Evolutionary conservation across 2,888 invertebrate species (phyloP), one percentile per base, ranked within the genome.

Genomic region (Lasioglossum figueresi): DNA sequence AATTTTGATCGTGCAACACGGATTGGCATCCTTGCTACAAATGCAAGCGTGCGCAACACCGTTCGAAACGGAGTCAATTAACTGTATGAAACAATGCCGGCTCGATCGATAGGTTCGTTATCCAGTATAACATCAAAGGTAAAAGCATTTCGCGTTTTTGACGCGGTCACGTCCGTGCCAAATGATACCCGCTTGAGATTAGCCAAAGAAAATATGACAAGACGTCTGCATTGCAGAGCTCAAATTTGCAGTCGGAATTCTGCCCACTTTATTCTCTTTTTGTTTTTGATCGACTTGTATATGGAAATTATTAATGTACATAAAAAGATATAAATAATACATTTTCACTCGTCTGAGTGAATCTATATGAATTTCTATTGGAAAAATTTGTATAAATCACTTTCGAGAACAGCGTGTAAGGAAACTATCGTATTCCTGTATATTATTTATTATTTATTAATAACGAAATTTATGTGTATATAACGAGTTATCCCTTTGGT

Each of bases 121-220:
- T 8, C 14, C 19, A 31, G 6, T 43, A 68, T 45, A 48, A 37
- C 45, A 59, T 73, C 6, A 8, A 79, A n/a, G n/a, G 70, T 45
- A 34, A 77, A 70, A 45, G 81, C 70, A 71, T 40, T 40, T 68
- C 12, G 27, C 37, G 45, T 76, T 68, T 63, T 74, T 56, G 43
- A 83, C 40, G 73, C 56, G 84, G 85, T 88, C 80, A 85, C 77
- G 83, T 88, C 89, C 87, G 92, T 92, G 93, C 92, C 93, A 93
- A 93, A 92, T 86, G 86, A 90, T 84, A 87, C 79, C 40, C 63
- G 82, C 91, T 56, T 52, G 80, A 91, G 88, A 85, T 88, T 87
- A 91, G 91, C 92, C 92, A 92, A 93, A 93, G 93, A 92, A 85
- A 83, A 80, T 77, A 79, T 71, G 16, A 45, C 27, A 27, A 43